Evolutionary conservation across 2,113 vertebrate genomes (phyloP).

Genomic region (Circaetus gallicus): DNA sequence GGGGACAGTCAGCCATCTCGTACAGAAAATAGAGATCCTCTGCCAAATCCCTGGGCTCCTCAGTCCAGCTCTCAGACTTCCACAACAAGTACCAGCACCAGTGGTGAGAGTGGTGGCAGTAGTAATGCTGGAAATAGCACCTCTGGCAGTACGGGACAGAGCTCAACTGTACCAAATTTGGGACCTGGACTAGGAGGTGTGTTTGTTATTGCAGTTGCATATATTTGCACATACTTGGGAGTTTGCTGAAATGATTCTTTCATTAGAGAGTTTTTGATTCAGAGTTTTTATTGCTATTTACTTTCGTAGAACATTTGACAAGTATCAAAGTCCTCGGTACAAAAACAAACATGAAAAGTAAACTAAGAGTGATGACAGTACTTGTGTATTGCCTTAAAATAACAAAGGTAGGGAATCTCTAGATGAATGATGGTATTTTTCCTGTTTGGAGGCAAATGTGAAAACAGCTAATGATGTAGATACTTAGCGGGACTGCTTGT

Average conservation of each 20-base stretch:
- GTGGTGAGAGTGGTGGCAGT: constrained; percentile 10
- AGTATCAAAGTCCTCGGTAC: not conserved
- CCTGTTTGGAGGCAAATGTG: not conserved
- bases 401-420: not conserved
- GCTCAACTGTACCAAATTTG: constrained; percentile 56
- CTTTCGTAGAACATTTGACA: not conserved
- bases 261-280: not conserved
- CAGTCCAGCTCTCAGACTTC: constrained; percentile 66
- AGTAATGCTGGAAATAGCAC: constrained; percentile 32
- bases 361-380: not conserved
- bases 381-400: not conserved
- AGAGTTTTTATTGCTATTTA: not conserved
- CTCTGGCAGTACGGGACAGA: constrained; percentile 49
- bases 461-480: not conserved
- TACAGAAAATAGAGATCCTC: constrained; percentile 82
- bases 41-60: constrained; percentile 83
- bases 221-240: not conserved
- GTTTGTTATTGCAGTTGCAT: not conserved
- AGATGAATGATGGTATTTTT: not conserved
- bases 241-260: not conserved
- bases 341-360: not conserved
- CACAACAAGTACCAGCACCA: constrained; percentile 1
- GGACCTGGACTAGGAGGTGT: constrained; percentile 77
- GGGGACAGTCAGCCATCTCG: constrained; percentile 78
- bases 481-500: not conserved